Evolutionary conservation across 2,888 invertebrate species (phyloP), one percentile per base, ranked within the genome.

Genomic region (Argyra leucocephala): DNA sequence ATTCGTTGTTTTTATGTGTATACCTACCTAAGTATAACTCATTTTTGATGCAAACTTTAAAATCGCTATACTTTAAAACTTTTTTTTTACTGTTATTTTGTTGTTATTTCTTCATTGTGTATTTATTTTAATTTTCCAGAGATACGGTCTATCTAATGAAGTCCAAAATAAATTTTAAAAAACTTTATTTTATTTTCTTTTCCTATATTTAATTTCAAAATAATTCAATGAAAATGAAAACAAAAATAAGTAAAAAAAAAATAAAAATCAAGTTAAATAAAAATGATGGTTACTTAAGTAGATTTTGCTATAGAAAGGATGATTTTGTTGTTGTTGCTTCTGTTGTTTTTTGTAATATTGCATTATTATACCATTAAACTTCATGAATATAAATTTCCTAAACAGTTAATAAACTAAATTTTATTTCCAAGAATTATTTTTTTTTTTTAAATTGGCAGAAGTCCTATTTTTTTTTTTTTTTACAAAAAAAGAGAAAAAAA

Each of bases 371-470:
- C 48, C 48, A 48, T 48, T 48, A 48, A 31, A 48, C 48, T 48
- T 48, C 48, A 48, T 48, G 48, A 48, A 48, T 48, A 48, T 48
- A 48, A 48, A 48, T 48, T 48, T 48, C 48, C 48, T 48, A 48
- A 48, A 48, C 48, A 48, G 48, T 48, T 48, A 48, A 48, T 48
- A 48, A 48, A 48, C 48, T 48, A 48, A 48, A 48, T 48, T 48
- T 48, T 48, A 18, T 48, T 48, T 48, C 15, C 31, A 31, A 31
- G 31, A 48, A 12, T 18, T 18, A 48, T 48, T 48, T 6, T 48
- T 48, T 48, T n/a, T n/a, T n/a, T n/a, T n/a, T n/a, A 48, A 48
- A 48, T 48, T 48, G 48, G 48, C 48, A 48, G 18, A 15, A 48
- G 48, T 48, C 48, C 48, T 48, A 48, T 9, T 18, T 48, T 18